Evolutionary conservation across 1,140 invertebrate genomes (phyloP), one percentile per base, ranked within the genome.

Genomic region (Melipona quadrifasciata): DNA sequence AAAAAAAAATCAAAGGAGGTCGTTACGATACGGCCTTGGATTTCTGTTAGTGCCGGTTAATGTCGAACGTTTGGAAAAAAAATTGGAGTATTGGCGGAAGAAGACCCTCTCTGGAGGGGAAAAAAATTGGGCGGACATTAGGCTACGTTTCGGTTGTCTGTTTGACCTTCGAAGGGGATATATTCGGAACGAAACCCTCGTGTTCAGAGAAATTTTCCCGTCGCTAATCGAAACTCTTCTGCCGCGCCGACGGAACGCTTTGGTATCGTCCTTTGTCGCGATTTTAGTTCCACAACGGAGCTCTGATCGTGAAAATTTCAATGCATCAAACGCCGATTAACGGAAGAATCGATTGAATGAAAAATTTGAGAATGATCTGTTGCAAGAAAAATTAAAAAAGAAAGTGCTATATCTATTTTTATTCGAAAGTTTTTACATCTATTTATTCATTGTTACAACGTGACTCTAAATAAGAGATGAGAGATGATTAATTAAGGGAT

Each of bases 51-150:
- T 87, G 75, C 90, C 90, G 89, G 85, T 78, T 90, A 88, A 89
- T 87, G 89, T 70, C 73, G 70, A 68, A 11, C 17, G 58, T 70
- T 57, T 34, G 76, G 82, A 94, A 94, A 94, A 94, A 94, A 94
- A 94, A 94, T 93, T 94, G 91, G 93, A 94, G 93, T 93, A 95
- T 95, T 93, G 92, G 90, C 92, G 93, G 93, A 94, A 94, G 93
- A 78, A 90, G 90, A 91, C 86, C 90, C 86, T 90, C 91, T 86
- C 86, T 90, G 87, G 70, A 27, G 14, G n/a, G n/a, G 57, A 31
- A 82, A 88, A 90, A 90, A 90, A 70, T 72, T 80, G 34, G 0
- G 68, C 31, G 53, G 16, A 8, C 70, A 89, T 81, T 85, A 73
- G 47, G 65, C 27, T 6, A 53, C 65, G 51, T 72, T 85, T 77